A percentile compares a stretch with the other conserved stretches of the same genome.
phyloP scores from a whole-genome alignment of 37 sponge, comb jelly and placozoan genomes.

The Haliclona indistincta region DNA sequence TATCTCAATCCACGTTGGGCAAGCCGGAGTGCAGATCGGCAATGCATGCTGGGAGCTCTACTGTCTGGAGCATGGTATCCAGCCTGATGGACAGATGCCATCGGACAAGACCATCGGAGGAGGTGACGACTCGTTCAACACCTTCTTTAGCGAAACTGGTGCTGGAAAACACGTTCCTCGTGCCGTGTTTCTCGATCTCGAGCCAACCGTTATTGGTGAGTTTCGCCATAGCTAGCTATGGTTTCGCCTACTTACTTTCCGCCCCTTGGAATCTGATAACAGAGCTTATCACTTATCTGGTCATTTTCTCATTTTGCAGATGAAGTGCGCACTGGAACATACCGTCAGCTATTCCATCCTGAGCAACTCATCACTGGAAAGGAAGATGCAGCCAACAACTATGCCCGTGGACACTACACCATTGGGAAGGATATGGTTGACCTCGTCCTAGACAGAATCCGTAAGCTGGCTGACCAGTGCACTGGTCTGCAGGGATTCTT shows the following conservation, averaged over 20 bases:
- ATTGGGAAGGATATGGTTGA: slow-evolving; percentile 81
- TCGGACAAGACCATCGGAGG: slow-evolving; percentile 97
- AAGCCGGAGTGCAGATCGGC: slow-evolving; percentile 98
- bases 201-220: slow-evolving; percentile 96
- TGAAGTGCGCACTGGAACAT: slow-evolving; percentile 87
- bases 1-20: slow-evolving; percentile 95
- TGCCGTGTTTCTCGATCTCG: slow-evolving; percentile 94
- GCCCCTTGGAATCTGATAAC: too few relatives aligned
- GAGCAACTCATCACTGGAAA: slow-evolving; percentile 89
- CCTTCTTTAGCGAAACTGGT: slow-evolving; percentile 96
- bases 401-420: slow-evolving; percentile 92
- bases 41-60: slow-evolving; percentile 99
- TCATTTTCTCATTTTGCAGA: too few relatives aligned
- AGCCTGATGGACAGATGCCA: slow-evolving; percentile 97
- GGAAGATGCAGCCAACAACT: slow-evolving; percentile 95
- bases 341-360: slow-evolving; percentile 90
- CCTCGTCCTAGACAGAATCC: slow-evolving; percentile 71
- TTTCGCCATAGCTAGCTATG: too few relatives aligned
- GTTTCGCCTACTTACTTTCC: too few relatives aligned
- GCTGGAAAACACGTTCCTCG: slow-evolving; percentile 96
- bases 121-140: slow-evolving; percentile 95
- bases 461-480: slow-evolving; percentile 90
- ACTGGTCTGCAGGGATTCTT: slow-evolving; percentile 93
- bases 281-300: too few relatives aligned
- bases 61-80: slow-evolving; percentile 96